A percentile compares a stretch with the other conserved stretches of the same genome.
Conservation (phyloP, 2,888 invertebrate genomes). For the Norana najaformis region DNA sequence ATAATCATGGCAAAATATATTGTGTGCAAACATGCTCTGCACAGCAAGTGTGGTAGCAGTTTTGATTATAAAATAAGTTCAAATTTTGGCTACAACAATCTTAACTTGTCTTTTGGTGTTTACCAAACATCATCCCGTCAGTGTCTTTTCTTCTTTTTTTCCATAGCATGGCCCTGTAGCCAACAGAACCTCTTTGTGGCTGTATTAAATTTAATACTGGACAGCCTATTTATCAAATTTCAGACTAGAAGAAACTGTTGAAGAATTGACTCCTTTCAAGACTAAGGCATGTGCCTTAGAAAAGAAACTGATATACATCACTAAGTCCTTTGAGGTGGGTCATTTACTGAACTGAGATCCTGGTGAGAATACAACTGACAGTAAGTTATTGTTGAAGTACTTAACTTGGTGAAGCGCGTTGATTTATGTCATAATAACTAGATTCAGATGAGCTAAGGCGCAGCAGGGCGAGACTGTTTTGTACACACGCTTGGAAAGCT, state of each 20-base stretch:
- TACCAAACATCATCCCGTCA: no score
- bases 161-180: no score
- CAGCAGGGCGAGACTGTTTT: neutral
- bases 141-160: no score
- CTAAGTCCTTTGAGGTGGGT: slow-evolving; percentile 15
- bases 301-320: slow-evolving; percentile 8
- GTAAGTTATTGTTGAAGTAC: neutral
- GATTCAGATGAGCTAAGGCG: neutral
- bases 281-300: neutral
- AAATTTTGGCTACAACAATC: no score
- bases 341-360: neutral
- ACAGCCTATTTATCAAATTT: neutral
- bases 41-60: no score
- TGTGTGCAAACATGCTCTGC: no score
- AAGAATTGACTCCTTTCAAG: slow-evolving; percentile 9
- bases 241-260: neutral
- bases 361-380: neutral
- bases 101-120: no score
- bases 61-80: no score
- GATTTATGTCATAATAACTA: neutral
- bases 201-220: neutral
- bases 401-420: neutral
- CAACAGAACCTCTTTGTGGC: neutral
- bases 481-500: neutral
- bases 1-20: no score